Percentiles rank a stretch among this genome's conserved stretches.
phyloP scores from a whole-genome alignment of 1,140 invertebrate species.

The Psilanteris sp. region DNA sequence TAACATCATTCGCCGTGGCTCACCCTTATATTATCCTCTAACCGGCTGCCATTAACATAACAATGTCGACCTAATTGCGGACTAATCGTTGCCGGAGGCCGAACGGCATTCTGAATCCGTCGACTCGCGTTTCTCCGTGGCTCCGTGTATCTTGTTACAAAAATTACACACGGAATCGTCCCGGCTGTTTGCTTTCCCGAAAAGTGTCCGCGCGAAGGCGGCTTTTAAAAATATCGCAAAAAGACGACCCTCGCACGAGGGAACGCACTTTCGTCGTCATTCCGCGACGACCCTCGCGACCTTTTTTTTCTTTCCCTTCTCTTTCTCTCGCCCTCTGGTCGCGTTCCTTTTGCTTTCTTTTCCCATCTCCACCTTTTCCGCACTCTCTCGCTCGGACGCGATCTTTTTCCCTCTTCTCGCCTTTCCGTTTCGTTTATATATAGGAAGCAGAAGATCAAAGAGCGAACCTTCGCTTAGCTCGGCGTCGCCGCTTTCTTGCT shows the following conservation, averaged over 20 bases:
- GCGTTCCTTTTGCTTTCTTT: constrained; percentile 30
- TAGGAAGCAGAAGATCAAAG: constrained; percentile 79
- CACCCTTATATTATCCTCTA: constrained; percentile 75
- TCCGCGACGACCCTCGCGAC: too few relatives aligned
- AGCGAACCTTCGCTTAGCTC: constrained; percentile 74
- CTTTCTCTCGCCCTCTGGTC: too few relatives aligned
- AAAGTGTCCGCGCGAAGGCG: too few relatives aligned
- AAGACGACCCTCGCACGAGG: too few relatives aligned
- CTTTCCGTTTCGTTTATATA: constrained; percentile 76
- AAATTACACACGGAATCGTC: constrained; percentile 19
- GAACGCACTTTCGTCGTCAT: too few relatives aligned
- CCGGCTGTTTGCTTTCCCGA: background rate
- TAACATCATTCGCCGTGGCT: constrained; percentile 74
- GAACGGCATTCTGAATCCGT: constrained; percentile 34
- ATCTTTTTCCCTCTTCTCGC: constrained; percentile 51
- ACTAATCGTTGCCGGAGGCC: constrained; percentile 72
- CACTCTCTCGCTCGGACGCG: constrained; percentile 21
- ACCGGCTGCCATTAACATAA: constrained; percentile 76
- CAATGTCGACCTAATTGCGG: constrained; percentile 78
- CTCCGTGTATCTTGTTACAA: constrained; percentile 32
- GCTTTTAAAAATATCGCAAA: too few relatives aligned
- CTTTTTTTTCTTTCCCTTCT: too few relatives aligned
- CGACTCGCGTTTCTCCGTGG: constrained; percentile 34
- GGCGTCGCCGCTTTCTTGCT: constrained; percentile 72
- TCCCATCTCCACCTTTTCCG: constrained; percentile 31